Evolutionary conservation across 2,888 invertebrate species (phyloP).

Genomic region (Tetranychus piercei): DNA sequence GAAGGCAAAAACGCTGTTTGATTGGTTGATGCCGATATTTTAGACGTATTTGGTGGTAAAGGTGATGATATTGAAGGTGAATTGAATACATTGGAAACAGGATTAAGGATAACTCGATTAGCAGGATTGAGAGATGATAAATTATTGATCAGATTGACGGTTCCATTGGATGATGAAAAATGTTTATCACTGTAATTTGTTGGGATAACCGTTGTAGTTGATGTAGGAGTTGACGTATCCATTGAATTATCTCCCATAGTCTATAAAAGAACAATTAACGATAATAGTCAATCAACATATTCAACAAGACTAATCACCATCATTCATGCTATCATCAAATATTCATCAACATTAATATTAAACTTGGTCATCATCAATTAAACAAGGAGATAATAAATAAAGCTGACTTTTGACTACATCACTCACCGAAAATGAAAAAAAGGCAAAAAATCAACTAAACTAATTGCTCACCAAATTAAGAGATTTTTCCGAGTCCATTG

Average conservation of each 20-base stretch:
- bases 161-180: background rate
- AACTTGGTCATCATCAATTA: no score
- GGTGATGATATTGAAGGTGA: background rate
- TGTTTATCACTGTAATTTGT: background rate
- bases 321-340: no score
- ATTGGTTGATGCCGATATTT: background rate
- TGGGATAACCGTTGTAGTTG: background rate
- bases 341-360: no score
- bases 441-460: background rate
- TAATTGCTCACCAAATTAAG: slow-evolving; percentile 4
- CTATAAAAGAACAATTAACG: background rate
- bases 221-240: background rate
- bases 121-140: background rate
- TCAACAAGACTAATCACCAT: no score
- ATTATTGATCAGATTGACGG: background rate
- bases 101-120: slow-evolving; percentile 1
- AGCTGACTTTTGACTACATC: no score
- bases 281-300: no score
- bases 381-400: no score
- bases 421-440: background rate
- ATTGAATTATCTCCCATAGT: background rate
- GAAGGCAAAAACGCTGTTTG: background rate
- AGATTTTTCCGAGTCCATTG: slow-evolving; percentile 10
- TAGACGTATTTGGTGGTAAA: background rate
- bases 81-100: background rate